Percentiles rank a stretch among this genome's conserved stretches.
Conservation (phyloP, 2,888 invertebrate species). For the Agrochola lychnidis region DNA sequence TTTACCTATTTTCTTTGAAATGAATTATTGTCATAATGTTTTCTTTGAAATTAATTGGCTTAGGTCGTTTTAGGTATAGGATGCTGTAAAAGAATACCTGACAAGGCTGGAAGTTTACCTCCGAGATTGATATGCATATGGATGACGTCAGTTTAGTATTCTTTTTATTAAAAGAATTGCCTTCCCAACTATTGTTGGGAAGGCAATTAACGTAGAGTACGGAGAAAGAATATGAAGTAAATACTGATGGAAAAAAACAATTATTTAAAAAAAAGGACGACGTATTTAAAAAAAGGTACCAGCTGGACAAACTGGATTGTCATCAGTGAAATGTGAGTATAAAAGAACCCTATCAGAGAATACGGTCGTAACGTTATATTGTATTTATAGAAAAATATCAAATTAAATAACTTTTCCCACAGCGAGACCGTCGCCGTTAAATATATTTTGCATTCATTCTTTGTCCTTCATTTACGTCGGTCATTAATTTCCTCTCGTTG, state of each 20-base stretch:
- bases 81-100: neutral
- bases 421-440: neutral
- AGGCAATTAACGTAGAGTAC: neutral
- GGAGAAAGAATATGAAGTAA: neutral
- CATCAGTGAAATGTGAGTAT: neutral
- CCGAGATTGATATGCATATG: neutral
- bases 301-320: neutral
- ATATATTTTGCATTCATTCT: slow-evolving; percentile 41
- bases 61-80: neutral
- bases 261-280: no score
- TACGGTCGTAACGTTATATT: neutral
- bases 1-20: neutral
- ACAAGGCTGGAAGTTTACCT: neutral
- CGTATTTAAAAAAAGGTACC: no score
- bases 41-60: no score
- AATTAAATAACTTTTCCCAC: slow-evolving; percentile 5
- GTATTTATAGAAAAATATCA: neutral
- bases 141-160: slow-evolving; percentile 3
- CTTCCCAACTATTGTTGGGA: no score
- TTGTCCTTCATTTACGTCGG: slow-evolving; percentile 45
- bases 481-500: slow-evolving; percentile 53
- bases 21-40: neutral
- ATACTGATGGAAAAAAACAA: neutral
- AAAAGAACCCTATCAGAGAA: neutral
- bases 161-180: no score